Percentiles rank a stretch among this genome's conserved stretches.
phyloP scores from a whole-genome alignment of 53 echinoderm and acorn worm genomes.

The Actinopyga echinites region DNA sequence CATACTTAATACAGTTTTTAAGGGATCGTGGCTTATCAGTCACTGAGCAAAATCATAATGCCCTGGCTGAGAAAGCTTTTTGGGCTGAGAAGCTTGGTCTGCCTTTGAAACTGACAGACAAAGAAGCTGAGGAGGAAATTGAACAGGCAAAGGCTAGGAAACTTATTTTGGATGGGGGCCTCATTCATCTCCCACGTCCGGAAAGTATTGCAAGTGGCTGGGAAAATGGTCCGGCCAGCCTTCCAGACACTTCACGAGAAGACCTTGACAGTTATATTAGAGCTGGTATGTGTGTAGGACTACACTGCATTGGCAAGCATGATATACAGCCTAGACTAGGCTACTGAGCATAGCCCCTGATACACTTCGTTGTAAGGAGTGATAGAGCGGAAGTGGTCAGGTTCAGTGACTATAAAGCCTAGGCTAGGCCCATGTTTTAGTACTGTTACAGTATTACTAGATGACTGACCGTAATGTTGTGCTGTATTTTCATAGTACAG shows the following conservation, averaged over 20 bases:
- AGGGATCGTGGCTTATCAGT: conserved; percentile 48
- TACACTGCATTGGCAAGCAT: too few relatives aligned
- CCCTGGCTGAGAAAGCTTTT: conserved; percentile 57
- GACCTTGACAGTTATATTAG: too few relatives aligned
- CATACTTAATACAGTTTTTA: conserved; percentile 50
- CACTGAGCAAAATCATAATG: conserved; percentile 39
- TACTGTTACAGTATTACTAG: too few relatives aligned
- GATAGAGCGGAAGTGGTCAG: too few relatives aligned
- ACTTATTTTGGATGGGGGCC: conserved; percentile 57
- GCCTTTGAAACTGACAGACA: conserved; percentile 38
- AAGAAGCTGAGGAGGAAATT: conserved; percentile 47
- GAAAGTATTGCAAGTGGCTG: conserved; percentile 56
- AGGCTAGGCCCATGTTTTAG: too few relatives aligned
- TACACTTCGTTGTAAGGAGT: too few relatives aligned
- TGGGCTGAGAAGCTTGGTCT: conserved; percentile 65
- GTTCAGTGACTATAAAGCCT: too few relatives aligned
- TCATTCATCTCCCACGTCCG: conserved; percentile 56
- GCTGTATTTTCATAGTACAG: too few relatives aligned
- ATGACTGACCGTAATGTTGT: too few relatives aligned
- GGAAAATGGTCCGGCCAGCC: conserved; percentile 56
- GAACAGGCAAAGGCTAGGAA: conserved; percentile 36
- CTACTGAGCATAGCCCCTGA: too few relatives aligned
- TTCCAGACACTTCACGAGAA: not conserved
- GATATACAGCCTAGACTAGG: too few relatives aligned
- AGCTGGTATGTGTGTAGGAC: too few relatives aligned